Evolutionary conservation across 1,140 invertebrate genomes (phyloP), one percentile per base, ranked within the genome.

Genomic region (Trinorchestia longiramus): DNA sequence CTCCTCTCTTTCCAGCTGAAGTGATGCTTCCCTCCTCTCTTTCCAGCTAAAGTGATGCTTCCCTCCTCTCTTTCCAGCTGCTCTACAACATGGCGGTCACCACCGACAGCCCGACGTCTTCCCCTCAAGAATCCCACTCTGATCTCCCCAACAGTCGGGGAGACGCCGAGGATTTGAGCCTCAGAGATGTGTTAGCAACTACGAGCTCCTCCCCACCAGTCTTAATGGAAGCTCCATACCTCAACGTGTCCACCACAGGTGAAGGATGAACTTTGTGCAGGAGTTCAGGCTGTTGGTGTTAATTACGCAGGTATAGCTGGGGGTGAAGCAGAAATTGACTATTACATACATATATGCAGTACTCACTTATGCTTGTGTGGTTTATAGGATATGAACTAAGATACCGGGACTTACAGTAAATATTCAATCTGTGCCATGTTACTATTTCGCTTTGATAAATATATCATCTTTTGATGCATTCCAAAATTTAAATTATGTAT

Each of bases 51-150:
- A 3, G 8, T 36, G 28, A 3, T 77, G 28, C 62, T 28, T 36
- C 62, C 28, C 62, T 36, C 62, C 62, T 77, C 62, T 19, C 15
- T 96, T 98, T 98, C 41, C 98, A 99, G 98, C 97, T 99, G 97
- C 98, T 98, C 6, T 99, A 99, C 97, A 98, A 98, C 40, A 98
- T 99, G 97, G 98, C 98, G 44, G 98, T 99, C 96, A 98, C 92
- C 6, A 45, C 92, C 0, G 8, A 90, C 88, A 43, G 43, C 88
- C 41, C 88, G 47, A 19, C 19, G 0, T 42, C 43, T 0, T 41
- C 88, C 19, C 88, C 88, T 8, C 88, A 23, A 15, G 47, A 53
- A 6, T 8, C 87, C 87, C 19, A 4, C 41, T 43, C 88, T 17
- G 88, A 42, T 17, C 41, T 28, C 19, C 41, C 88, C 41, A 91